phyloP scores from a whole-genome alignment of 2,113 vertebrate genomes.

The Lasiurus borealis region DNA sequence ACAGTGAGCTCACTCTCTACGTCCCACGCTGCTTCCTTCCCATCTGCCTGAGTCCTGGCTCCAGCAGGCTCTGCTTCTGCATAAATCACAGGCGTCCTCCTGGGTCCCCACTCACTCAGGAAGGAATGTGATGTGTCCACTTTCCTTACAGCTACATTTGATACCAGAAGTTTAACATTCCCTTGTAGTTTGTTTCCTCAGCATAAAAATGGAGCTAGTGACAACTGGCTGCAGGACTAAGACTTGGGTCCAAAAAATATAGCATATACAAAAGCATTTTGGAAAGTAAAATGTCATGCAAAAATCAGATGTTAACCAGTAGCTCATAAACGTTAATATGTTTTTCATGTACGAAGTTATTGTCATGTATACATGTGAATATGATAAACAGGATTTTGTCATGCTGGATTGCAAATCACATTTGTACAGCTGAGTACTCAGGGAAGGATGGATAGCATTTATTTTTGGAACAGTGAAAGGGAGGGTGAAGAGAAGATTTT shows the following conservation, averaged over 20 bases:
- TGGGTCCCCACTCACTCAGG: not conserved
- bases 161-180: not conserved
- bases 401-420: not conserved
- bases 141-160: not conserved
- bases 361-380: not conserved
- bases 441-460: not conserved
- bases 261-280: not conserved
- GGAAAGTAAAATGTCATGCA: not conserved
- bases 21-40: slow-evolving; percentile 1
- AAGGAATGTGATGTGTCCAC: not conserved
- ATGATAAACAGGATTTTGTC: not conserved
- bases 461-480: slow-evolving; percentile 27
- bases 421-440: not conserved
- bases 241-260: not conserved
- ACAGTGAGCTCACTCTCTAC: slow-evolving; percentile 67
- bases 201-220: not conserved
- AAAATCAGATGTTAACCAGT: not conserved
- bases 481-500: not conserved
- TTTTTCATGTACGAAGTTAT: not conserved
- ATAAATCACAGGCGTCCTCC: not conserved
- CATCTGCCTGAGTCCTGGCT: not conserved
- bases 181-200: slow-evolving; percentile 4
- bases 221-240: not conserved
- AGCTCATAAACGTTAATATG: not conserved
- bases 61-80: not conserved